Evolutionary conservation across 1,140 invertebrate species (phyloP).

Genomic region (Ceratina japonica): DNA sequence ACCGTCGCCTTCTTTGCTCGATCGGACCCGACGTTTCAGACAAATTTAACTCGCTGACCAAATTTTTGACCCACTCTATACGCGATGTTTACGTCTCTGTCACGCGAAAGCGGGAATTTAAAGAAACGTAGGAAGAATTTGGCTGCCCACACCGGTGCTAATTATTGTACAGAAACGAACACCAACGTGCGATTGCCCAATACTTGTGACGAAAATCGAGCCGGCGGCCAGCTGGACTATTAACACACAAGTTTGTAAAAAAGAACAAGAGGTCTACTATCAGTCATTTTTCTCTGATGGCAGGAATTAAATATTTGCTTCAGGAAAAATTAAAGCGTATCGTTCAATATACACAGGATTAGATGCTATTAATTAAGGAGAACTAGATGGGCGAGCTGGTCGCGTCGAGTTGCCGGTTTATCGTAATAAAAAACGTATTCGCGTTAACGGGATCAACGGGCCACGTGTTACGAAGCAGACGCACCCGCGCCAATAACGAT

Average conservation of each 20-base stretch:
- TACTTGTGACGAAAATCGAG: not conserved
- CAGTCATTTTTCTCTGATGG: too few relatives aligned
- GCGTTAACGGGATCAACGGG: not conserved
- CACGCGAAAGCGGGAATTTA: not conserved
- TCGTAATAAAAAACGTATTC: not conserved
- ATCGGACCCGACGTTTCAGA: too few relatives aligned
- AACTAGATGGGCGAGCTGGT: not conserved
- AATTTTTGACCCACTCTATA: not conserved
- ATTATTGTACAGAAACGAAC: not conserved
- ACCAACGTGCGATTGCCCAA: not conserved
- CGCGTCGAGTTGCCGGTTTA: not conserved
- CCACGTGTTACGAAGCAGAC: conserved; percentile 23
- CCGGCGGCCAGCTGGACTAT: not conserved
- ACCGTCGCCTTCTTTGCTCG: too few relatives aligned
- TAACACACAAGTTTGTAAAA: too few relatives aligned
- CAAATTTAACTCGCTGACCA: too few relatives aligned
- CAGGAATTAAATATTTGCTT: too few relatives aligned
- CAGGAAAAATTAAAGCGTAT: too few relatives aligned
- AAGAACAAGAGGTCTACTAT: too few relatives aligned
- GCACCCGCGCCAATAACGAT: conserved; percentile 19
- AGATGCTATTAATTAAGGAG: too few relatives aligned
- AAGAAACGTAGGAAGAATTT: conserved; percentile 6
- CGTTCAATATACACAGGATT: too few relatives aligned
- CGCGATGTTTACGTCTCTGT: too few relatives aligned
- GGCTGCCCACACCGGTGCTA: not conserved